Base-by-base conservation (phyloP, 2,797 vertebrate species). In the Lutjanus campechanus region DNA sequence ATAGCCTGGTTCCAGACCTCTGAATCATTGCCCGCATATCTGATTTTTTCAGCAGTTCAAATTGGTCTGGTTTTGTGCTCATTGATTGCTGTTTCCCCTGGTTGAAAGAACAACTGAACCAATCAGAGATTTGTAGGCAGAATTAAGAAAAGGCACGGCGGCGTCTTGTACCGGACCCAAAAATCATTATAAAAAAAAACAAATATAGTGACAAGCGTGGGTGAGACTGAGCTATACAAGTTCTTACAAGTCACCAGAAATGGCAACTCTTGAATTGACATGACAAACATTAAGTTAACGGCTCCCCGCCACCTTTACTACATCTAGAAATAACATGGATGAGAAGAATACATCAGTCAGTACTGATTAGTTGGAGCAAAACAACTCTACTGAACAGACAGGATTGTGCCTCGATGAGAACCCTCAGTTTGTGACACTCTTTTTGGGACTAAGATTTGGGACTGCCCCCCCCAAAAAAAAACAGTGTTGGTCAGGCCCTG, bases 1-100 rank as follows among this genome's bases (percentile, higher is more conserved):
- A 47, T 15, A 64, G 51, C 4, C 61, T 46, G 67, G 49, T 51
- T 70, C 8, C 2, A 80, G 73, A 71, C 61, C 58, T 69, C 62
- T 64, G 58, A 68, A 63, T 68, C 69, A 40, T 59, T 63, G 61
- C 54, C 64, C 54, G 55, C 12, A 78, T 62, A 29, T 79, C 4
- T 11, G 0, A 22, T 43, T 68, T 60, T 43, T 56, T 73, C n/a
- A 53, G 60, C 15, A n/a, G 41, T 67, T 74, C 25, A 75, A 62
- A 75, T 49, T 46, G 20, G 36, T 73, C 63, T 74, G 17, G 9
- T 19, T 68, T 36, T 76, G 75, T 64, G 50, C 44, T 62, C 61
- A 73, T 17, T 75, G 63, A 64, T 25, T 20, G 11, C 43, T 8
- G 17, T 43, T 55, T 70, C 41, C 19, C 11, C 5, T 17, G 43